These are phyloP conservation scores for Melipona beecheii DNA, from an alignment of 2,888 invertebrate species.

Conservation along the genomic window DNA sequence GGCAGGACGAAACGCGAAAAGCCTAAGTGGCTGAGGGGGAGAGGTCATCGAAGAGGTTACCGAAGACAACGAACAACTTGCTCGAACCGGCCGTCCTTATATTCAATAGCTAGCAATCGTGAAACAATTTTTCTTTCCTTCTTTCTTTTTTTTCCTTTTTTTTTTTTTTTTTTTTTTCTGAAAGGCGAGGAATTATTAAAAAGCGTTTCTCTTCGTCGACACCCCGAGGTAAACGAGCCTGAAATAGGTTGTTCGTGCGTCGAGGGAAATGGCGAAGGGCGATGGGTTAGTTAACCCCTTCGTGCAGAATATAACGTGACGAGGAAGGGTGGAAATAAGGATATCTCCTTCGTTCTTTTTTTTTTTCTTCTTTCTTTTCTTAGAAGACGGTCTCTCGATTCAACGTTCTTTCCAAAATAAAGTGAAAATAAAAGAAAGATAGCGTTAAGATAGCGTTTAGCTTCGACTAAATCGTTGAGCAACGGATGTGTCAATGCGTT, in stretches of 20 bases:
- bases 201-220: constrained; percentile 15
- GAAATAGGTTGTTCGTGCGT: not conserved
- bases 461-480: not conserved
- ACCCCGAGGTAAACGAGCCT: not conserved
- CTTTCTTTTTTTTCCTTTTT: too few relatives aligned
- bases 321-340: not conserved
- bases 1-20: constrained; percentile 25
- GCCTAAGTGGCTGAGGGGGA: constrained; percentile 28
- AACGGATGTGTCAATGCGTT: not conserved
- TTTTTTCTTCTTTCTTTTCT: not conserved
- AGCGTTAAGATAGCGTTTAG: too few relatives aligned
- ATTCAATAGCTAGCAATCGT: constrained; percentile 48
- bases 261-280: not conserved
- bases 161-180: too few relatives aligned
- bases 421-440: too few relatives aligned
- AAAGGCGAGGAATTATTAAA: constrained; percentile 30
- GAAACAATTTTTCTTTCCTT: constrained; percentile 12
- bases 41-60: constrained; percentile 21
- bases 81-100: constrained; percentile 41
- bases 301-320: too few relatives aligned
- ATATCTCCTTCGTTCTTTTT: not conserved
- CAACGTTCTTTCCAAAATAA: not conserved
- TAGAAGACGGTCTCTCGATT: not conserved
- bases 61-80: constrained; percentile 51
- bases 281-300: constrained; percentile 13